Percentiles rank a stretch among this genome's conserved stretches.
Evolutionary conservation across 2,113 vertebrate genomes (phyloP).

Genomic region (Entomyzon cyanotis): DNA sequence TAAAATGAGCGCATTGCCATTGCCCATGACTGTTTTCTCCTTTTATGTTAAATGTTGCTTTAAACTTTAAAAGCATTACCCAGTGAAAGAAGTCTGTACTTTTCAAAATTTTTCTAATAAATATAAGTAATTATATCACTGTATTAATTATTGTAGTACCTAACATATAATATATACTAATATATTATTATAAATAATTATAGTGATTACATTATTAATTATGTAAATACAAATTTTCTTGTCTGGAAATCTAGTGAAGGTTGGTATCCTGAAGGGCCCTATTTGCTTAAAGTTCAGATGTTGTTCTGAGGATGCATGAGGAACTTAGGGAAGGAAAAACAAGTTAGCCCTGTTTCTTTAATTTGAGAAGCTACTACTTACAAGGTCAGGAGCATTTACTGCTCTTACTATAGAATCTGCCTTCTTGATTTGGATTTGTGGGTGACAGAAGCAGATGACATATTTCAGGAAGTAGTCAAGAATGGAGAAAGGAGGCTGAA

Average conservation of each 20-base stretch:
- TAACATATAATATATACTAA: background rate
- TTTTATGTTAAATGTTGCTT: background rate
- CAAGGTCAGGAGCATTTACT: background rate
- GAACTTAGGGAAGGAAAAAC: background rate
- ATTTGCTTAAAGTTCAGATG: background rate
- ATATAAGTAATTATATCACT: background rate
- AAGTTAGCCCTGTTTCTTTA: background rate
- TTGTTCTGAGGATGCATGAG: background rate
- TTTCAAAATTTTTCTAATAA: background rate
- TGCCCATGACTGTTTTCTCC: background rate
- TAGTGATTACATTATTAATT: slow-evolving; percentile 26
- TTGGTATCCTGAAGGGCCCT: background rate
- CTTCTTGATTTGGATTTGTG: background rate
- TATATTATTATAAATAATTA: background rate
- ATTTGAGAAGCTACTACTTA: background rate
- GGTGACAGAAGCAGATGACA: background rate
- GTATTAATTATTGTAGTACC: background rate
- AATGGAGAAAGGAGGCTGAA: background rate
- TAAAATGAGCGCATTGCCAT: background rate
- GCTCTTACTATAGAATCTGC: background rate
- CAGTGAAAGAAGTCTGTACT: background rate
- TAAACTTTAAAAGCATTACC: background rate
- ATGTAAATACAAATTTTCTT: background rate
- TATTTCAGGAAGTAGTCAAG: background rate
- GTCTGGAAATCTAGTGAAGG: background rate